Percentiles rank a stretch among this genome's conserved stretches.
These are phyloP conservation scores for Anarrhichthys ocellatus DNA, from an alignment of 2,113 vertebrate genomes.

Conservation along the genomic window DNA sequence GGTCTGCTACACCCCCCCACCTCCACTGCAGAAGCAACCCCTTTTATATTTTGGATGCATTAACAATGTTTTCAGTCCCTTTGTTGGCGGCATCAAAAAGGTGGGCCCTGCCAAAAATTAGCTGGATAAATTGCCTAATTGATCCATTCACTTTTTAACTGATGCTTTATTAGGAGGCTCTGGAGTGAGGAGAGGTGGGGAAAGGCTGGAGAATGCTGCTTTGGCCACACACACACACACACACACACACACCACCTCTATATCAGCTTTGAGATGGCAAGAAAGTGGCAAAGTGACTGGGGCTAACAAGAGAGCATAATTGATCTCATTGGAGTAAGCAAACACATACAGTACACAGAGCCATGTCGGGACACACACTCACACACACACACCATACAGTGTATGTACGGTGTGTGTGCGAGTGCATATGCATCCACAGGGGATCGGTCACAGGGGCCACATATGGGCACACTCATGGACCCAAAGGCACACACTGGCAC, in stretches of 20 bases:
- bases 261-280: slow-evolving; percentile 76
- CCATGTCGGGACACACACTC: neutral
- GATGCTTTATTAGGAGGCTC: slow-evolving; percentile 77
- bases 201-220: slow-evolving; percentile 28
- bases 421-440: slow-evolving; percentile 37
- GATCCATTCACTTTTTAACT: slow-evolving; percentile 84
- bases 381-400: slow-evolving; percentile 31
- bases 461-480: slow-evolving; percentile 55
- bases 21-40: slow-evolving; percentile 61
- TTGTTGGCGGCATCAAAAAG: slow-evolving; percentile 79
- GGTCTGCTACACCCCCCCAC: no score
- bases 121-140: slow-evolving; percentile 83
- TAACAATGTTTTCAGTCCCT: slow-evolving; percentile 82
- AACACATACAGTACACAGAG: slow-evolving; percentile 5
- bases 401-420: no score
- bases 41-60: slow-evolving; percentile 82
- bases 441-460: slow-evolving; percentile 41
- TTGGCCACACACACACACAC: slow-evolving; percentile 7
- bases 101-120: slow-evolving; percentile 77
- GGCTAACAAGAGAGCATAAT: slow-evolving; percentile 83
- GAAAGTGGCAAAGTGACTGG: slow-evolving; percentile 75
- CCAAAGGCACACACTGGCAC: slow-evolving; percentile 75
- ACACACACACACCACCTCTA: neutral
- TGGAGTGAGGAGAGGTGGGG: slow-evolving; percentile 46
- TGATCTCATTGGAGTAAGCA: slow-evolving; percentile 72